phyloP scores from a whole-genome alignment of 2,797 vertebrate genomes.

The Tinamus major region DNA sequence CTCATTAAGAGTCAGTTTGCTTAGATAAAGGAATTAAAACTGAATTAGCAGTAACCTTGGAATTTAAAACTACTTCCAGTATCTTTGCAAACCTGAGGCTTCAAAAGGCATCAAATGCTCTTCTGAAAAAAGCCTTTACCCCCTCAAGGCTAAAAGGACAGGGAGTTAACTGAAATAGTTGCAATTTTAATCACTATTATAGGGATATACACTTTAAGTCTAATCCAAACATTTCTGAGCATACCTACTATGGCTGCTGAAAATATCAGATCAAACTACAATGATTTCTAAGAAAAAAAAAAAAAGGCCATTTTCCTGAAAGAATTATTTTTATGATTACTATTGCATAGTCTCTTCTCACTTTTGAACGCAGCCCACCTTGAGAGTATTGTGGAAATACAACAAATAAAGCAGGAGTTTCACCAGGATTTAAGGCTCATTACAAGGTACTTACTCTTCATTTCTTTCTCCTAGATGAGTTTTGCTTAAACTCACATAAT shows the following conservation, averaged over 20 bases:
- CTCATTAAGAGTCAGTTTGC: conserved; percentile 4
- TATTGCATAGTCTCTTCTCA: not conserved
- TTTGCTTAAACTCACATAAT: not conserved
- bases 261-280: not conserved
- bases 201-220: not conserved
- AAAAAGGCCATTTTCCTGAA: not conserved
- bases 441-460: not conserved
- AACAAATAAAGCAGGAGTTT: conserved; percentile 1
- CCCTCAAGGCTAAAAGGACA: conserved; percentile 16
- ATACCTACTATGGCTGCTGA: not conserved
- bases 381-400: conserved; percentile 9
- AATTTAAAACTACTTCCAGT: conserved; percentile 22
- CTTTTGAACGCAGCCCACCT: not conserved
- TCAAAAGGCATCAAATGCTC: conserved; percentile 9
- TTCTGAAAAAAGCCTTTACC: not conserved
- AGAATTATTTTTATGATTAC: conserved; percentile 2
- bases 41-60: conserved; percentile 19
- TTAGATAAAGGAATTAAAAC: conserved; percentile 49
- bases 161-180: not conserved
- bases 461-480: not conserved
- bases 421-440: not conserved
- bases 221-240: not conserved
- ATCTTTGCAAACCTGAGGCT: conserved; percentile 45
- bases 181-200: conserved; percentile 10
- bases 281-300: not conserved